These are phyloP conservation scores for Jacana jacana DNA, from an alignment of 2,113 vertebrate species.

Conservation along the genomic window DNA sequence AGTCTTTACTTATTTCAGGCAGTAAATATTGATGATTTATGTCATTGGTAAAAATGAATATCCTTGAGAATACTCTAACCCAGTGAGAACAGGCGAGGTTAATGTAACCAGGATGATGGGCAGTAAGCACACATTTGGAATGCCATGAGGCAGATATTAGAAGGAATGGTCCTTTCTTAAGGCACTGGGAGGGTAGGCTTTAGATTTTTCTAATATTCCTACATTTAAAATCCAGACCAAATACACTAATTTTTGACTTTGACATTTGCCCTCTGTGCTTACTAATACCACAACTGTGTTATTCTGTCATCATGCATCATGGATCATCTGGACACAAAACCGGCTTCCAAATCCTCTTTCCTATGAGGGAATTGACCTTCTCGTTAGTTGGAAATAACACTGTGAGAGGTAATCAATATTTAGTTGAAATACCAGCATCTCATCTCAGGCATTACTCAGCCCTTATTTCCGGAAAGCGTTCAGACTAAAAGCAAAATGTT, in stretches of 20 bases:
- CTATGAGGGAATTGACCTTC: conserved; percentile 33
- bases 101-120: background rate
- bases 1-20: background rate
- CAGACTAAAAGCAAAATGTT: conserved; percentile 19
- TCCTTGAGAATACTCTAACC: background rate
- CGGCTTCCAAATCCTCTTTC: conserved; percentile 1
- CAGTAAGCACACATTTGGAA: background rate
- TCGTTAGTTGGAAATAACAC: conserved; percentile 57
- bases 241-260: conserved; percentile 5
- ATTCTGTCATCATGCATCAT: background rate
- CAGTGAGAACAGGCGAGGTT: background rate
- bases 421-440: conserved; percentile 32
- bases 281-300: background rate
- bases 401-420: conserved; percentile 51
- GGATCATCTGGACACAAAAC: background rate
- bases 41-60: background rate
- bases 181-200: background rate
- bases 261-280: conserved; percentile 6
- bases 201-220: background rate
- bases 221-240: background rate
- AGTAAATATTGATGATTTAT: background rate
- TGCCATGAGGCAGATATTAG: background rate
- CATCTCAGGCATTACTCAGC: conserved; percentile 1
- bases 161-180: background rate
- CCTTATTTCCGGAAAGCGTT: background rate